phyloP scores from a whole-genome alignment of 2,113 vertebrate genomes.

The Macrotis lagotis region DNA sequence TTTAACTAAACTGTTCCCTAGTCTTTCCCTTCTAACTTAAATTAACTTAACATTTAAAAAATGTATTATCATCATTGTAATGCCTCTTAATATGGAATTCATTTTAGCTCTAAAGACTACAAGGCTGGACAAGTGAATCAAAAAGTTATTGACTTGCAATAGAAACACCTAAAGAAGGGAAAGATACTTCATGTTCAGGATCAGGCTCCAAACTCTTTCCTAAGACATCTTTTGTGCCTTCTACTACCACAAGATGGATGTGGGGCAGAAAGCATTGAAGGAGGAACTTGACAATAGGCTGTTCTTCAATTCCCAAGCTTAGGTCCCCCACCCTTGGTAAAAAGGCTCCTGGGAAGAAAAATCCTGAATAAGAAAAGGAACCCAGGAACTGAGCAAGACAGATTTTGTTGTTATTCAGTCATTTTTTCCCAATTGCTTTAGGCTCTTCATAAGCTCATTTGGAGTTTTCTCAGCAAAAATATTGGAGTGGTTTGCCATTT shows the following conservation, averaged over 20 bases:
- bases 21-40: slow-evolving; percentile 50
- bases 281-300: neutral
- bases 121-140: slow-evolving; percentile 45
- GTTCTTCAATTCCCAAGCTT: neutral
- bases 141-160: slow-evolving; percentile 42
- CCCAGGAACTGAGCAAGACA: neutral
- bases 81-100: slow-evolving; percentile 63
- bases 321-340: neutral
- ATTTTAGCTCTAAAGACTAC: slow-evolving; percentile 56
- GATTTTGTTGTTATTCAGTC: neutral
- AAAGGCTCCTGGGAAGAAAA: neutral
- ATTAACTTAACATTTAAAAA: slow-evolving; percentile 59
- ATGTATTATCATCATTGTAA: slow-evolving; percentile 57
- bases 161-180: slow-evolving; percentile 51
- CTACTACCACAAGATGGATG: neutral
- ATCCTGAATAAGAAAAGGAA: neutral
- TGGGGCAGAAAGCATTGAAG: neutral
- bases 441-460: too few relatives aligned
- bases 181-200: slow-evolving; percentile 38
- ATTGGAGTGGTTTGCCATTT: neutral
- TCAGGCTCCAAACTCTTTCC: slow-evolving; percentile 24
- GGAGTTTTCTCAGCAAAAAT: neutral
- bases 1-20: slow-evolving; percentile 35
- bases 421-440: too few relatives aligned
- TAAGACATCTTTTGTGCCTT: slow-evolving; percentile 27